A percentile compares a stretch with the other conserved stretches of the same genome.
Evolutionary conservation across 2,797 vertebrate genomes (phyloP).

Genomic region (Phyllotis vaccarum): DNA sequence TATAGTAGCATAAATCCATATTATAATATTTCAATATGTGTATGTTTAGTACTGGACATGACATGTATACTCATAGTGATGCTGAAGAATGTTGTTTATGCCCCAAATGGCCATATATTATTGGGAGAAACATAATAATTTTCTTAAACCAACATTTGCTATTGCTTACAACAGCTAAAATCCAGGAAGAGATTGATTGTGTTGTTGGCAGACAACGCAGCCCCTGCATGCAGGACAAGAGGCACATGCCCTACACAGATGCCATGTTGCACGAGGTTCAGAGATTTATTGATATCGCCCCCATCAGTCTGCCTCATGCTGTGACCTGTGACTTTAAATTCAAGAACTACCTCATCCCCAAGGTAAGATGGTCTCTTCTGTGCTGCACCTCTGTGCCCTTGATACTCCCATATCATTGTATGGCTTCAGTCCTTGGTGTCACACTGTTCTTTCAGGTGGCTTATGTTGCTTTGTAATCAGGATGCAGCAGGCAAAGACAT

Average conservation of each 20-base stretch:
- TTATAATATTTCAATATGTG: no score
- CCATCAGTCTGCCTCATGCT: accelerated
- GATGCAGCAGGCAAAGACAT: neutral
- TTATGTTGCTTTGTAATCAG: neutral
- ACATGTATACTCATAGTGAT: no score
- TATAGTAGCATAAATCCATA: no score
- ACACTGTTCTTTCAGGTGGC: neutral
- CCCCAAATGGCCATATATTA: no score
- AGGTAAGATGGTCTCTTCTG: neutral
- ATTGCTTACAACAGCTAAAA: neutral
- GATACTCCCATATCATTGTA: neutral
- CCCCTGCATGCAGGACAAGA: no score
- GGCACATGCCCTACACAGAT: neutral
- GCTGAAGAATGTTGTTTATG: no score
- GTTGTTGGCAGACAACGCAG: no score
- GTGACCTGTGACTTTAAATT: neutral
- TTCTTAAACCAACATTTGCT: neutral
- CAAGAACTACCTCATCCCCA: neutral
- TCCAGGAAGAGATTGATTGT: no score
- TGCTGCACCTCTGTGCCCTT: neutral
- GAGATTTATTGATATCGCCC: neutral
- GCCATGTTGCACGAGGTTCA: neutral
- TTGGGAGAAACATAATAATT: neutral
- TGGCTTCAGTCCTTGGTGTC: neutral
- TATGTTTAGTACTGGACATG: no score